Evolutionary conservation across 92 coral and sea anemone species (phyloP), one percentile per base, ranked within the genome.

Genomic region (Plumapathes pennacea): DNA sequence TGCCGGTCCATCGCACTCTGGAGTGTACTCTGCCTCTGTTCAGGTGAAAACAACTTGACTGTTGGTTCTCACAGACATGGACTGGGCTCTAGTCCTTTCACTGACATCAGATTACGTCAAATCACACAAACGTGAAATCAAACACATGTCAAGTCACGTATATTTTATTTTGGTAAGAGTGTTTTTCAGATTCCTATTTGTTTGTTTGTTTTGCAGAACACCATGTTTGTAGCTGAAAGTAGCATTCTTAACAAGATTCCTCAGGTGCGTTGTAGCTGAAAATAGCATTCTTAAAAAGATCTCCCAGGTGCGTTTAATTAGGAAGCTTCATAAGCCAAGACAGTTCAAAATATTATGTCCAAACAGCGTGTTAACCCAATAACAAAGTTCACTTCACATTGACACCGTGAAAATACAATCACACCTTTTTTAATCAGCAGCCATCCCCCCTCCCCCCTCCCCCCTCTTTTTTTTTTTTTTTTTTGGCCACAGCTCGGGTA

Each of bases 1-100:
- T 65, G 84, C 92, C 31, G 92, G 92, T 21, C 92, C 92, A 3
- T 67, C 83, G 0, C 80, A 85, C 25, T 54, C 72, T 40, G 92
- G 92, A 22, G 80, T 63, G 14, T 85, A 66, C 37, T 85, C 92
- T 5, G 76, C 88, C 22, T 81, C 88, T 31, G 92, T 85, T 14
- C 92, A 85, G 87, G 92, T 63, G 47, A 15, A 31, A n/a, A n/a
- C 25, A 2, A 11, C 25, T 20, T 5, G 9, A 15, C 10, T 17
- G 12, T 10, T 20, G 25, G 8, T 0, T 44, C 15, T 2, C 18
- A 13, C 44, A 38, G 2, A 2, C 4, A 38, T 14, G 32, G 31
- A 24, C 2, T 22, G 9, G 6, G 4, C 2, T 50, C n/a, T 25
- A 11, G 26, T 2, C 13, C 12, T 2, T 6, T n/a, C n/a, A n/a